A percentile compares a stretch with the other conserved stretches of the same genome.
These are phyloP conservation scores for Microtus ochrogaster DNA, from an alignment of 2,113 vertebrate genomes.

Conservation along the genomic window DNA sequence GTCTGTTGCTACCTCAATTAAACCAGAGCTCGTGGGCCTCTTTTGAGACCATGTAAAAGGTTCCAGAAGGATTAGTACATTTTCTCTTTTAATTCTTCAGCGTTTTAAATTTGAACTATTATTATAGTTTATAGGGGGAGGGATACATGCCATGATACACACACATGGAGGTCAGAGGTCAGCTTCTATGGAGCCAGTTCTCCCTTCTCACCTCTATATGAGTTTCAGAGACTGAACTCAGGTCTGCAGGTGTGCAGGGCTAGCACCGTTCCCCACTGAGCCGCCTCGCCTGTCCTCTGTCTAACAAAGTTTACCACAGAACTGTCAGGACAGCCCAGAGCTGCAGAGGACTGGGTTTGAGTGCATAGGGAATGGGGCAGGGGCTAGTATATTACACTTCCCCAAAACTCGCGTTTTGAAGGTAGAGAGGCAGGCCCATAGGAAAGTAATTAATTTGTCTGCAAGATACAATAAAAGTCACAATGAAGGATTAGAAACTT, in stretches of 20 bases:
- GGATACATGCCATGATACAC: background rate
- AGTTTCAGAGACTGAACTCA: background rate
- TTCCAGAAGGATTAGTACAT: background rate
- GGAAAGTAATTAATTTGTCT: slow-evolving; percentile 41
- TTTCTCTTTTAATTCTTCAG: background rate
- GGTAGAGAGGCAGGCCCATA: background rate
- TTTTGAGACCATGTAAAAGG: background rate
- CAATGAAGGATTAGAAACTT: slow-evolving; percentile 14
- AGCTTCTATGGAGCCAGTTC: background rate
- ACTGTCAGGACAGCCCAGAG: background rate
- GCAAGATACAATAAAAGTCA: background rate
- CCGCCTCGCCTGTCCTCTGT: background rate
- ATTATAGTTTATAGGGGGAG: background rate
- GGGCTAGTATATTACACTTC: background rate
- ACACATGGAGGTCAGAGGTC: background rate
- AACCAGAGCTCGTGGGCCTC: background rate
- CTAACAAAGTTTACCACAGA: background rate
- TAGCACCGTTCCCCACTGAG: no score
- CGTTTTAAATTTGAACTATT: background rate
- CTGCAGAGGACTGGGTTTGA: background rate
- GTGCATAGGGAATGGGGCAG: background rate
- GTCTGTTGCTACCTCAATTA: background rate
- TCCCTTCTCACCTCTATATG: background rate
- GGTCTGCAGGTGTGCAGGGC: no score
- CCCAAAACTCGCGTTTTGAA: background rate